Conservation (phyloP, 2,113 vertebrate genomes). For the Apaloderma vittatum region DNA sequence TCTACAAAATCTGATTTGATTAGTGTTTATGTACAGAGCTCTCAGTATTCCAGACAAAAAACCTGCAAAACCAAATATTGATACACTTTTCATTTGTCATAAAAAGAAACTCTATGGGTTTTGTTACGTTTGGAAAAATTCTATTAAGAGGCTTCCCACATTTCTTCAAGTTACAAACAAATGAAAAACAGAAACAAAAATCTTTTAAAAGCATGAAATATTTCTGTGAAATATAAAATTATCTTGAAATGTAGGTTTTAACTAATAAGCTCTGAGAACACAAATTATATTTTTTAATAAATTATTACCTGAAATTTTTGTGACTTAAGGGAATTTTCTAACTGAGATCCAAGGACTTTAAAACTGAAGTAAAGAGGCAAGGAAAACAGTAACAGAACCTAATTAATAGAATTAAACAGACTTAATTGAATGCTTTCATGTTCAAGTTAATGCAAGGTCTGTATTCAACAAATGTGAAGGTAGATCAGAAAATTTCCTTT, state of each 20-base stretch:
- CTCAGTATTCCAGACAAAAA: background rate
- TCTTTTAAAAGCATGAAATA: background rate
- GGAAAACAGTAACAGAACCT: background rate
- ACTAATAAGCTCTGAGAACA: background rate
- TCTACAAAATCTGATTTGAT: background rate
- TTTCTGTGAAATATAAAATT: background rate
- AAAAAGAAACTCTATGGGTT: background rate
- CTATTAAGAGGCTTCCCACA: background rate
- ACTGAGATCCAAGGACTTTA: background rate
- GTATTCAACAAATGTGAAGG: background rate
- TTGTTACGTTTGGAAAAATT: background rate
- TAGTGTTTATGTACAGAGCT: background rate
- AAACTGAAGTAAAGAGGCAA: background rate
- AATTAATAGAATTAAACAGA: constrained; percentile 32
- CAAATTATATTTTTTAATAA: constrained; percentile 24
- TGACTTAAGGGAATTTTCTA: background rate
- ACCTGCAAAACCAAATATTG: background rate
- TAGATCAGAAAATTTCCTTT: constrained; percentile 15
- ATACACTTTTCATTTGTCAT: background rate
- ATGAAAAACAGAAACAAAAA: background rate
- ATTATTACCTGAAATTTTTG: constrained; percentile 2
- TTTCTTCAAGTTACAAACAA: background rate
- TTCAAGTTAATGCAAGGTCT: background rate
- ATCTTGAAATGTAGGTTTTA: background rate
- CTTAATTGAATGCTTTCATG: background rate